Conservation (phyloP, 1,140 invertebrate genomes). For the Trinorchestia longiramus region DNA sequence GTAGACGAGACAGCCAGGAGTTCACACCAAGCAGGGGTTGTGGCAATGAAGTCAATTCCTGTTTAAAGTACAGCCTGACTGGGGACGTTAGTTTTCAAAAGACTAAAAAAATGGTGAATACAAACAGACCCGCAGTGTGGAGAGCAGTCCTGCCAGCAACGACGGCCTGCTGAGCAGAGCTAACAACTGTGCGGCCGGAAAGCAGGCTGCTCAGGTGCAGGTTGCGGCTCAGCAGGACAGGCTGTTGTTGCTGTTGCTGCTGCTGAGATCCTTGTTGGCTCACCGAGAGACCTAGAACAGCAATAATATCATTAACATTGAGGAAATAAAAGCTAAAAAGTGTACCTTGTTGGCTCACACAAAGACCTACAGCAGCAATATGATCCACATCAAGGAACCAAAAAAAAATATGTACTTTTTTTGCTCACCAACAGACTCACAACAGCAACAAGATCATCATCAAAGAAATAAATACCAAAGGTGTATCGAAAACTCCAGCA, state of each 20-base stretch:
- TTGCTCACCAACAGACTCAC: too few species aligned
- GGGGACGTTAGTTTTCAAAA: background rate
- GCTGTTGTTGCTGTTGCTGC: conserved; percentile 24
- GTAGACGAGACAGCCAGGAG: background rate
- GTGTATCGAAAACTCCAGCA: too few species aligned
- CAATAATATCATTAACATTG: background rate
- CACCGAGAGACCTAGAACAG: background rate
- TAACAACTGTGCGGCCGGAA: background rate
- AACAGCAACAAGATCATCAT: too few species aligned
- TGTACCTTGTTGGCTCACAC: too few species aligned
- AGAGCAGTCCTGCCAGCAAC: background rate
- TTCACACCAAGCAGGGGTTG: background rate
- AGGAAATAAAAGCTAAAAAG: background rate
- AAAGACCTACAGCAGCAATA: too few species aligned
- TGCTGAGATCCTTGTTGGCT: background rate
- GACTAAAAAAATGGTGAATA: background rate
- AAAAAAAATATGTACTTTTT: too few species aligned
- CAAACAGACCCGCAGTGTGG: background rate
- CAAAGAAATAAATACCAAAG: too few species aligned
- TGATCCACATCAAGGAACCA: too few species aligned
- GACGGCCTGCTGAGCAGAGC: background rate
- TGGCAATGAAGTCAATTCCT: background rate
- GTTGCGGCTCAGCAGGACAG: conserved; percentile 46
- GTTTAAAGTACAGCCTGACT: background rate
- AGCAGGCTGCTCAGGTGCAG: conserved; percentile 37